Base-by-base conservation (phyloP, 1,140 invertebrate genomes). In the Manduca sexta region DNA sequence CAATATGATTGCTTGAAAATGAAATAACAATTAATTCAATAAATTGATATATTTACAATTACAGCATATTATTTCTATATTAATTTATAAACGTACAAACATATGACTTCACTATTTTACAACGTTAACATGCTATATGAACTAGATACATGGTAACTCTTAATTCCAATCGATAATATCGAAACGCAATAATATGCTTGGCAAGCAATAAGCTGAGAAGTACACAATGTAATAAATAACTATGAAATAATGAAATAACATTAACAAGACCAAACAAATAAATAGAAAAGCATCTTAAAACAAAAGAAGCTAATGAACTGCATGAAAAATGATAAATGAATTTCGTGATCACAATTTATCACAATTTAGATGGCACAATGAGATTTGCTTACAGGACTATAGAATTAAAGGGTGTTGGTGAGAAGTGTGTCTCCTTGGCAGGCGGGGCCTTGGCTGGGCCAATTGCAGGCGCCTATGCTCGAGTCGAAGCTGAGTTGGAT, bases 401-500 rank as follows among this genome's bases (percentile, higher is more conserved):
- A 45, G 12, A 18, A 18, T 86, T 72, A 86, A 48, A 82, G 69
- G 56, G 74, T 68, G 73, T 88, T 90, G 39, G 90, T 87, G 31
- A 92, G 83, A 42, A 93, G 87, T 59, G 91, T 93, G 52, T 93
- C 89, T 44, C 89, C 90, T 56, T 92, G 89, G 69, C 93, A 95
- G 35, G 92, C 90, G 0, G 93, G 93, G 39, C 93, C 93, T 65
- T 93, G 91, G 57, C 92, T 93, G 1, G 93, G 93, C 92, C 93
- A 95, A 70, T 95, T 95, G 60, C 94, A 95, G 39, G 93, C 94
- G 17, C 92, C 89, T 49, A 93, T 87, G 18, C 79, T 89, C 8
- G 89, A 87, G 70, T 95, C 94, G 60, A 94, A 95, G 15, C 92
- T 93, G 30, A 95, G 83, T 67, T 93, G 92, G 40, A 95, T 89